phyloP scores from a whole-genome alignment of 2,888 invertebrate genomes.

The Lydus trimaculatus region DNA sequence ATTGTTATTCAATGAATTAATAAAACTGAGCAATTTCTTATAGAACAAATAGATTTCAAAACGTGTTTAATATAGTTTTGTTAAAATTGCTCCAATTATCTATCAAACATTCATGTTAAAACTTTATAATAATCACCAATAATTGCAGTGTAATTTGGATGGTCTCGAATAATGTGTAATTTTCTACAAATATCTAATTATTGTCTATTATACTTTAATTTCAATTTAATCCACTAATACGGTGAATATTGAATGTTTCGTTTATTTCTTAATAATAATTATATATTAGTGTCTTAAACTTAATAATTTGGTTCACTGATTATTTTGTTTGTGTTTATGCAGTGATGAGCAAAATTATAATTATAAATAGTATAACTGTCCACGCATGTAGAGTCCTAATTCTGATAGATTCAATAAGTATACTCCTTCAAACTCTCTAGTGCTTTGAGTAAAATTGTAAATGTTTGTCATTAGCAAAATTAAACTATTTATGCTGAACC shows the following conservation, averaged over 20 bases:
- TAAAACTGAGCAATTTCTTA: background rate
- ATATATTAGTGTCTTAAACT: background rate
- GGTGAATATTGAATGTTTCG: background rate
- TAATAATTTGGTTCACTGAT: too few relatives aligned
- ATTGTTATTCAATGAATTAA: background rate
- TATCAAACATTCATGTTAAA: background rate
- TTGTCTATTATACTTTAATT: background rate
- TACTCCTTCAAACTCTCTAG: too few relatives aligned
- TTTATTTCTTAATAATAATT: background rate
- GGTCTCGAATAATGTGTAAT: background rate
- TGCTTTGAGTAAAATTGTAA: too few relatives aligned
- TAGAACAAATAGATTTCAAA: background rate
- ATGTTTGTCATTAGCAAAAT: too few relatives aligned
- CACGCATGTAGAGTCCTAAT: too few relatives aligned
- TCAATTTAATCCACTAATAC: background rate
- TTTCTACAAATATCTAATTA: background rate
- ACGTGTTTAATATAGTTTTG: background rate
- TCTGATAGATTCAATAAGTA: too few relatives aligned
- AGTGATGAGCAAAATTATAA: too few relatives aligned
- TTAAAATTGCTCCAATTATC: constrained; percentile 6
- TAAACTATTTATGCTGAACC: too few relatives aligned
- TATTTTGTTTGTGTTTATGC: too few relatives aligned
- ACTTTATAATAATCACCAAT: constrained; percentile 6
- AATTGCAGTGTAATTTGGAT: constrained; percentile 9
- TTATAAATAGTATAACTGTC: too few relatives aligned